Conservation (phyloP, 2,888 invertebrate genomes). For the Lobophora halterata region DNA sequence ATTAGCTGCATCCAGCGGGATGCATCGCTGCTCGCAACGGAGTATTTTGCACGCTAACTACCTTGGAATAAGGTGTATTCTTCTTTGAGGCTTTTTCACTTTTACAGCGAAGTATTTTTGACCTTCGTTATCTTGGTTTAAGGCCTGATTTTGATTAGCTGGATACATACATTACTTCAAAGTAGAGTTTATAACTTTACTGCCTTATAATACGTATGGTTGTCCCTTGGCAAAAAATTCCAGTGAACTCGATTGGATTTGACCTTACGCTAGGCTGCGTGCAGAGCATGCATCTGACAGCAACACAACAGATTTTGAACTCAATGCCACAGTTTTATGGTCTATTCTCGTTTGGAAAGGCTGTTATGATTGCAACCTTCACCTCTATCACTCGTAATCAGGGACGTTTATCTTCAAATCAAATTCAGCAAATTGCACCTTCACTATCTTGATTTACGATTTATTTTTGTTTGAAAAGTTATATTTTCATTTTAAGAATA, state of each 20-base stretch:
- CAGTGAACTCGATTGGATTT: conserved; percentile 1
- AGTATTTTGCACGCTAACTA: conserved; percentile 46
- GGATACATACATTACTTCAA: background rate
- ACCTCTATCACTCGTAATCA: no score
- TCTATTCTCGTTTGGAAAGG: no score
- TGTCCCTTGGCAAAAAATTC: conserved; percentile 8
- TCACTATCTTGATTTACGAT: background rate
- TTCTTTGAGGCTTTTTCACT: background rate
- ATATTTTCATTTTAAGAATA: no score
- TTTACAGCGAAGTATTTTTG: background rate
- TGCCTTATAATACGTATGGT: background rate
- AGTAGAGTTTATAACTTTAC: background rate
- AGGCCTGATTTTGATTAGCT: background rate
- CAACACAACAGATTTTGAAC: background rate
- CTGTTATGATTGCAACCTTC: no score
- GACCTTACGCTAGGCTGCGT: conserved; percentile 2
- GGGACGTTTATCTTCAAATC: no score
- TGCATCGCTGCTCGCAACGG: conserved; percentile 64
- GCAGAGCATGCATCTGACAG: background rate
- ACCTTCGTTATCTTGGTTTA: background rate
- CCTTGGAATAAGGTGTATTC: conserved; percentile 11
- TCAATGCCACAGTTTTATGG: no score
- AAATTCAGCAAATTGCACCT: background rate
- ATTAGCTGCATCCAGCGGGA: conserved; percentile 64
- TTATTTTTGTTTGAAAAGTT: conserved; percentile 1